Base-by-base conservation (phyloP, 2,888 invertebrate species). In the Dicyrtoma fusca region DNA sequence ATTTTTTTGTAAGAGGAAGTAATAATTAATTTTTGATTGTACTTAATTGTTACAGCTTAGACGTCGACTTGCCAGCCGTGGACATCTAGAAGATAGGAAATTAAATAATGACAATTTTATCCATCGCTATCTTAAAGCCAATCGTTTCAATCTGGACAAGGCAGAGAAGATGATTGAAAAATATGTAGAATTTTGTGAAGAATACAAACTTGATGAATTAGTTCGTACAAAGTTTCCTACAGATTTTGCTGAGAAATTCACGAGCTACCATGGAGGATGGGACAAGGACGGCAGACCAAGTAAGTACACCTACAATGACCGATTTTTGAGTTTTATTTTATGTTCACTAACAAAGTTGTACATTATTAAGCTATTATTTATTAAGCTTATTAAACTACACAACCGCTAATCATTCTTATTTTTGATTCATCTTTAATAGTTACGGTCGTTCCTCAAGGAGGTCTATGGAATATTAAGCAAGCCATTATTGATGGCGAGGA, bases 381-480 rank as follows among this genome's bases (percentile, higher is more conserved):
- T 34, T 34, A 34, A 34, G 8, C 8, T 34, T 34, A 34, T 5
- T 8, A 34, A 11, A 21, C 19, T 57, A 57, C n/a, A n/a, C n/a
- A n/a, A n/a, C n/a, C n/a, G n/a, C 34, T 34, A 34, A 34, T 8
- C 8, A 8, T 5, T 34, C 8, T 34, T 34, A 19, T 53, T 44
- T 42, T 21, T 44, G 10, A 10, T 44, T 44, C 8, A 17, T 63
- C 14, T 53, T 66, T 5, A 34, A 11, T 19, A 66, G 66, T 69
- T 23, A 57, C 69, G 4, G 57, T 69, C 45, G 57, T 69, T 21
- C 57, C 69, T 26, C 69, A 57, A 23, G 71, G 65, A 8, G 71
- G 71, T 1, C 17, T 65, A 19, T 71, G 71, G 71, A 71, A 71
- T 26, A 14, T 71, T 2, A 71, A 71, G 34, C n/a, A 71, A 49